Evolutionary conservation across 2,797 vertebrate species (phyloP).

Genomic region (Austrolebias charrua): DNA sequence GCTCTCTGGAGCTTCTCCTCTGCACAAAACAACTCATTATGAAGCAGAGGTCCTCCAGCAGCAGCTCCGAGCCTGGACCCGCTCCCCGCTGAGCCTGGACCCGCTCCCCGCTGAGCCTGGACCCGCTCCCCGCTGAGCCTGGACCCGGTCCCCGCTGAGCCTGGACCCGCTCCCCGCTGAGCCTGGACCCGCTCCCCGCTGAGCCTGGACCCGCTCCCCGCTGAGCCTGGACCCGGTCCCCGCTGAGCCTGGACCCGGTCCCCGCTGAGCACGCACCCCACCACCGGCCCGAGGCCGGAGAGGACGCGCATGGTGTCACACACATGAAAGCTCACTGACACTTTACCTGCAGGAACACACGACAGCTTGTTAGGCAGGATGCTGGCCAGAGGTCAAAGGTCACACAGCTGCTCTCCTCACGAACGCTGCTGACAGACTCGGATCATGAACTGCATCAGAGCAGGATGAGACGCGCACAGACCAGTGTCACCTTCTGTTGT

Average conservation of each 20-base stretch:
- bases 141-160: conserved; percentile 47
- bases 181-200: conserved; percentile 16
- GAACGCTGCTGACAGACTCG: conserved; percentile 61
- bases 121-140: too few relatives aligned
- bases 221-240: conserved; percentile 75
- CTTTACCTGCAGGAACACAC: conserved; percentile 60
- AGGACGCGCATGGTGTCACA: conserved; percentile 58
- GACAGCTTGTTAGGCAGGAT: conserved; percentile 62
- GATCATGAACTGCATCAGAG: conserved; percentile 64
- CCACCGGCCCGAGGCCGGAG: conserved; percentile 58
- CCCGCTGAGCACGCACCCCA: conserved; percentile 65
- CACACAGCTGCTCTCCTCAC: conserved; percentile 69
- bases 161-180: too few relatives aligned
- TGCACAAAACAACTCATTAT: conserved; percentile 75
- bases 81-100: background rate
- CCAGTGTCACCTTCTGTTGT: too few relatives aligned
- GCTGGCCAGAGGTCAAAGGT: conserved; percentile 64
- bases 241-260: conserved; percentile 5
- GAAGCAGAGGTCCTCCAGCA: conserved; percentile 61
- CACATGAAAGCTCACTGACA: conserved; percentile 64
- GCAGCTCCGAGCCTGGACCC: too few relatives aligned
- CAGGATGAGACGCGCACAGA: conserved; percentile 16
- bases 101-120: conserved; percentile 54
- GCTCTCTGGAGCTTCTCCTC: conserved; percentile 56
- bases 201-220: too few relatives aligned